These are phyloP conservation scores for Polyploca ridens DNA, from an alignment of 2,888 invertebrate species.

Conservation along the genomic window DNA sequence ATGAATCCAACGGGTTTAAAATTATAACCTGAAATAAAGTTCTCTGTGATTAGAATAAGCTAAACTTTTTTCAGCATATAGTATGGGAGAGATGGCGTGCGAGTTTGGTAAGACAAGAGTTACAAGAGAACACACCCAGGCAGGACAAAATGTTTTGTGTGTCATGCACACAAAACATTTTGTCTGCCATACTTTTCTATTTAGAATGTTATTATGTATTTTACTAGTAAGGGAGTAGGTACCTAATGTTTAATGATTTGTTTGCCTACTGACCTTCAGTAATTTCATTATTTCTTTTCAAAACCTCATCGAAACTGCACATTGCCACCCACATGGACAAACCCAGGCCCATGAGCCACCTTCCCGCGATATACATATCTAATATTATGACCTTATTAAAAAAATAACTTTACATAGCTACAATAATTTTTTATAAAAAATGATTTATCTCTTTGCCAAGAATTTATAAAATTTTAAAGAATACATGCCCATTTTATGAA, in stretches of 20 bases:
- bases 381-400: slow-evolving; percentile 24
- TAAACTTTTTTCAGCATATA: too few species aligned
- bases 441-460: slow-evolving; percentile 41
- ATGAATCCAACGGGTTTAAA: slow-evolving; percentile 23
- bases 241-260: neutral
- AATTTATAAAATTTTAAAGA: slow-evolving; percentile 53
- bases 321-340: slow-evolving; percentile 66
- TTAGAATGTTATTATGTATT: too few species aligned
- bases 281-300: slow-evolving; percentile 33
- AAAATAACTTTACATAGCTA: slow-evolving; percentile 26
- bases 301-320: slow-evolving; percentile 53
- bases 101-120: too few species aligned
- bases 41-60: neutral
- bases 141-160: too few species aligned
- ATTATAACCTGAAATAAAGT: slow-evolving; percentile 27
- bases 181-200: too few species aligned
- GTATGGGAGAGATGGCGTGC: too few species aligned
- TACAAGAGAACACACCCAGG: too few species aligned
- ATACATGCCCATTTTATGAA: slow-evolving; percentile 45
- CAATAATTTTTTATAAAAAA: slow-evolving; percentile 46
- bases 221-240: too few species aligned
- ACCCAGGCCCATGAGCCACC: slow-evolving; percentile 66
- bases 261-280: slow-evolving; percentile 34
- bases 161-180: too few species aligned
- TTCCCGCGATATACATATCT: slow-evolving; percentile 75